These are phyloP conservation scores for Nymphalis c-album DNA, from an alignment of 2,888 invertebrate genomes.

Conservation along the genomic window DNA sequence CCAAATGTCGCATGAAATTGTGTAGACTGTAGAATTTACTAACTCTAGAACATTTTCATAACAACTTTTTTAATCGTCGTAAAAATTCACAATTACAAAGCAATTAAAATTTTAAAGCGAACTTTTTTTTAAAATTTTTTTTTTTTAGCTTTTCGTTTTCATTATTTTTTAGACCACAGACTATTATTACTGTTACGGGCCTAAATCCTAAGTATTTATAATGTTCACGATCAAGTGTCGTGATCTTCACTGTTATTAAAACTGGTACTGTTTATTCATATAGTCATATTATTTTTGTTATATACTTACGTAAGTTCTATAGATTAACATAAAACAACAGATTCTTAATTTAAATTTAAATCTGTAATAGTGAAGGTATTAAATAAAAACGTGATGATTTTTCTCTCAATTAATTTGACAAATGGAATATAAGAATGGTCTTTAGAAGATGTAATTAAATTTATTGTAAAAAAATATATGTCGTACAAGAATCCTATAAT, in stretches of 20 bases:
- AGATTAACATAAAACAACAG: too few species aligned
- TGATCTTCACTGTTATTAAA: not conserved
- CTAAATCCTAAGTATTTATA: not conserved
- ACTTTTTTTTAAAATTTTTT: slow-evolving; percentile 2
- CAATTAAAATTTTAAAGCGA: not conserved
- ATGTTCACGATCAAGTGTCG: not conserved
- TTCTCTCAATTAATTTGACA: not conserved
- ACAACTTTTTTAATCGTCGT: not conserved
- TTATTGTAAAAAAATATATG: not conserved
- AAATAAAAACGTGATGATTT: not conserved
- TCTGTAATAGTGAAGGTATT: not conserved
- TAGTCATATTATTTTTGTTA: not conserved
- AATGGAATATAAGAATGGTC: too few species aligned
- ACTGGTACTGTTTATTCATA: not conserved
- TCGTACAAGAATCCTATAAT: not conserved
- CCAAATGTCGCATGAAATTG: not conserved
- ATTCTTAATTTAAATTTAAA: too few species aligned
- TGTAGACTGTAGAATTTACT: not conserved
- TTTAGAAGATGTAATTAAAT: not conserved
- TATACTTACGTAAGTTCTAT: not conserved
- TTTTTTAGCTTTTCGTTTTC: not conserved
- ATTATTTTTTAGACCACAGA: not conserved
- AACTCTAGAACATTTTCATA: not conserved
- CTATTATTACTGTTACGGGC: not conserved
- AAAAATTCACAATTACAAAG: slow-evolving; percentile 4